Evolutionary conservation across 2,797 vertebrate genomes (phyloP).

Genomic region (Pitangus sulphuratus): DNA sequence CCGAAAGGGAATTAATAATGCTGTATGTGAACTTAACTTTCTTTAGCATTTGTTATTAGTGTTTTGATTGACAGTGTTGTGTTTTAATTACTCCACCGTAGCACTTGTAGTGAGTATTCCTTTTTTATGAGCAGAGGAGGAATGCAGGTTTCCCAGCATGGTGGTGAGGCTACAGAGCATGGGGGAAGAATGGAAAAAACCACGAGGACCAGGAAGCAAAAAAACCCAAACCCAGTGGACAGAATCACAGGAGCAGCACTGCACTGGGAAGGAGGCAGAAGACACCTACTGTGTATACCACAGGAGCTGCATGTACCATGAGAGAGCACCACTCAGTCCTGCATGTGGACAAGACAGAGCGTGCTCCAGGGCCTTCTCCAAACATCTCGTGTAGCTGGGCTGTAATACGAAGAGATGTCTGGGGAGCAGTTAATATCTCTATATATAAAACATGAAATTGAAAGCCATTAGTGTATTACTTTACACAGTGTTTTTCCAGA

Average conservation of each 20-base stretch:
- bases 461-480: conserved; percentile 76
- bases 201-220: background rate
- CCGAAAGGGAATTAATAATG: background rate
- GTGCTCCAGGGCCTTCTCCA: conserved; percentile 26
- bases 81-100: conserved; percentile 1
- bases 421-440: conserved; percentile 76
- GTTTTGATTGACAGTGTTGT: background rate
- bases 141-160: conserved; percentile 13
- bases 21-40: background rate
- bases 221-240: background rate
- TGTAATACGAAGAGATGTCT: conserved; percentile 66
- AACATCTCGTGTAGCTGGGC: conserved; percentile 53
- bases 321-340: background rate
- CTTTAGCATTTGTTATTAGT: background rate
- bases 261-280: background rate
- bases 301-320: background rate
- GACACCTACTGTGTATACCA: background rate
- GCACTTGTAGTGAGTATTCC: background rate
- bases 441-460: conserved; percentile 74
- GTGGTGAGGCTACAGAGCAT: background rate
- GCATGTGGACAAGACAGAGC: background rate
- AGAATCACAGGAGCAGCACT: background rate
- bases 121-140: background rate
- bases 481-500: conserved; percentile 75
- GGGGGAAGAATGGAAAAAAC: background rate